Percentiles rank a stretch among this genome's conserved stretches.
Conservation (phyloP, 2,888 invertebrate species). For the Callimorpha dominula region DNA sequence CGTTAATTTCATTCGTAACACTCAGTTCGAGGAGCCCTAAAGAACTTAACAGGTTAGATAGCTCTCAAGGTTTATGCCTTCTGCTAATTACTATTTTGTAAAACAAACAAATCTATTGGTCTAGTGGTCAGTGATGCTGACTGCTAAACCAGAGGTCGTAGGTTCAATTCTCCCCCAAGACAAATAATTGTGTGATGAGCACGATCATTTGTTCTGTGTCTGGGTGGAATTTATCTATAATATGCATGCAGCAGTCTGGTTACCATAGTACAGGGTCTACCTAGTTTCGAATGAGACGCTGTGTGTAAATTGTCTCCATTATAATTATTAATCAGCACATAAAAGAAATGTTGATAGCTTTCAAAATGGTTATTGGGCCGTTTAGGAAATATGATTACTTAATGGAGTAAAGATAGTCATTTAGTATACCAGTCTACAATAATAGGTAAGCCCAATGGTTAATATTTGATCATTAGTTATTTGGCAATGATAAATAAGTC, state of each 20-base stretch:
- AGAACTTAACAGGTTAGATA: conserved; percentile 5
- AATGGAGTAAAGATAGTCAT: background rate
- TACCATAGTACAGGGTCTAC: no score
- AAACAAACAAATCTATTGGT: background rate
- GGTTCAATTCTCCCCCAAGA: no score
- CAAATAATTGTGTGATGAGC: no score
- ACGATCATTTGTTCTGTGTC: no score
- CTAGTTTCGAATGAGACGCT: no score
- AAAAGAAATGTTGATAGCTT: background rate
- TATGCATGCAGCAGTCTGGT: no score
- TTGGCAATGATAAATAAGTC: background rate
- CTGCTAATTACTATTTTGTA: conserved; percentile 10
- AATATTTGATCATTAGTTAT: background rate
- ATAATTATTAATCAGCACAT: background rate
- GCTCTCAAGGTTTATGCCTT: background rate
- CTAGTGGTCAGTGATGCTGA: no score
- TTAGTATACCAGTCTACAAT: background rate
- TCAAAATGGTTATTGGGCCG: background rate
- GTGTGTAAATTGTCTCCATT: no score
- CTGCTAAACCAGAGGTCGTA: no score
- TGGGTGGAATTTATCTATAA: no score
- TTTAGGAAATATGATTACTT: background rate
- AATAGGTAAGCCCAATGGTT: background rate
- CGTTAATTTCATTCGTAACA: conserved; percentile 32
- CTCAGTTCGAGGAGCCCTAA: conserved; percentile 4